Evolutionary conservation across 2,113 vertebrate genomes (phyloP).

Genomic region (Probosciger aterrimus): DNA sequence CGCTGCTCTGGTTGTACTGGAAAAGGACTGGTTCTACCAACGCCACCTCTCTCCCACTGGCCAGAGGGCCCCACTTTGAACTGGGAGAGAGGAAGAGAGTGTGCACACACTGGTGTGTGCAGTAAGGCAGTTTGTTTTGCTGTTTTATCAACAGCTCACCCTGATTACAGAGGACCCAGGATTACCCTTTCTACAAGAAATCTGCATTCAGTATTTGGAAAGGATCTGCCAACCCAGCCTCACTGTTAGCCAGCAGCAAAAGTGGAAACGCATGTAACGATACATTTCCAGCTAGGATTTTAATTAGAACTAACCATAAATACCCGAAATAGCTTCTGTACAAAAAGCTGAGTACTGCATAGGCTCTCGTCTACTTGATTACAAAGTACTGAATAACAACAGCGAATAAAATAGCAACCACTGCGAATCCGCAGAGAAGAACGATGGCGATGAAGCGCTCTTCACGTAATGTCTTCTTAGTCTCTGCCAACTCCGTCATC

Average conservation of each 20-base stretch:
- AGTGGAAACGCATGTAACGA: conserved; percentile 15
- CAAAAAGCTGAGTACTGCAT: conserved; percentile 9
- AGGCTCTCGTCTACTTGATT: conserved; percentile 67
- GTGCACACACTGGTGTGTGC: neutral
- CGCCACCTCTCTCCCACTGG: neutral
- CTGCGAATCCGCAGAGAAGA: conserved; percentile 73
- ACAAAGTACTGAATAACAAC: conserved; percentile 79
- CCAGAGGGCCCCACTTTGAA: neutral
- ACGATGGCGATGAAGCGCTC: conserved; percentile 70
- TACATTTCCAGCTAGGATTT: conserved; percentile 51
- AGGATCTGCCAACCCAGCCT: conserved; percentile 46
- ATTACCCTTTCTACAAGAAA: conserved; percentile 45
- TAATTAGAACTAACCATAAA: conserved; percentile 61
- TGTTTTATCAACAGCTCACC: conserved; percentile 44
- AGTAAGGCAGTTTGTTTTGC: conserved; percentile 36
- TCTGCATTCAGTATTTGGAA: neutral
- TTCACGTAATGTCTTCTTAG: conserved; percentile 53
- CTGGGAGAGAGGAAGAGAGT: neutral
- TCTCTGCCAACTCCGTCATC: neutral
- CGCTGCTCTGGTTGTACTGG: neutral
- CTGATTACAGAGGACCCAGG: conserved; percentile 52
- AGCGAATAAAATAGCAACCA: conserved; percentile 75
- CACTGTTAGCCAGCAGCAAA: conserved; percentile 55
- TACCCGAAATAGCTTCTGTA: conserved; percentile 44
- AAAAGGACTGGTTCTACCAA: neutral